These are phyloP conservation scores for Passer domesticus DNA, from an alignment of 2,113 vertebrate genomes.

Conservation along the genomic window DNA sequence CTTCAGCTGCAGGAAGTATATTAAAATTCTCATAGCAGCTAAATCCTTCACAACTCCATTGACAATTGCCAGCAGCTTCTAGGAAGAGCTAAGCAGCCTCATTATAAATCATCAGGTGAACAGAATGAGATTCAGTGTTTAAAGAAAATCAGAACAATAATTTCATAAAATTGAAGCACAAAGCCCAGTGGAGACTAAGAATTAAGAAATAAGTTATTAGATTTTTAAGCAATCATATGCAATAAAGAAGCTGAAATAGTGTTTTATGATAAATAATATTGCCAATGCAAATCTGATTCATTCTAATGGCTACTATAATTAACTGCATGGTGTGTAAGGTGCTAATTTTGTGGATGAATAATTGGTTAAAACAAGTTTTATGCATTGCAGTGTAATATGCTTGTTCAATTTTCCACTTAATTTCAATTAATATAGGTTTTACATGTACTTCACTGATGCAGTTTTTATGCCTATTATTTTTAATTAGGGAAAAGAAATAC, in stretches of 20 bases:
- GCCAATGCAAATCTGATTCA: conserved; percentile 22
- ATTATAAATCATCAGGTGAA: conserved; percentile 30
- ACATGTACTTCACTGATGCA: background rate
- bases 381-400: background rate
- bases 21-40: background rate
- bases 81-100: background rate
- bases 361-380: conserved; percentile 45
- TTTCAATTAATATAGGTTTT: conserved; percentile 52
- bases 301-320: conserved; percentile 45
- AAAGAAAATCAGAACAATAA: background rate
- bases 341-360: conserved; percentile 51
- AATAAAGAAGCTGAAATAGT: conserved; percentile 13
- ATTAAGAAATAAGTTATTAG: background rate
- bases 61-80: background rate
- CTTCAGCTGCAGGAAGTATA: background rate
- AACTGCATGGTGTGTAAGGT: conserved; percentile 10
- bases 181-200: background rate
- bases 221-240: conserved; percentile 12
- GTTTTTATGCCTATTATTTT: conserved; percentile 57
- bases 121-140: background rate
- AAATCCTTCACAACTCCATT: background rate
- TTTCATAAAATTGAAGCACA: background rate
- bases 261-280: conserved; percentile 23
- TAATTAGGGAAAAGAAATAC: conserved; percentile 59
- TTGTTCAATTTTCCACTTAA: conserved; percentile 68